phyloP scores from a whole-genome alignment of 2,888 invertebrate species.

The Eucriotettix oculatus region DNA sequence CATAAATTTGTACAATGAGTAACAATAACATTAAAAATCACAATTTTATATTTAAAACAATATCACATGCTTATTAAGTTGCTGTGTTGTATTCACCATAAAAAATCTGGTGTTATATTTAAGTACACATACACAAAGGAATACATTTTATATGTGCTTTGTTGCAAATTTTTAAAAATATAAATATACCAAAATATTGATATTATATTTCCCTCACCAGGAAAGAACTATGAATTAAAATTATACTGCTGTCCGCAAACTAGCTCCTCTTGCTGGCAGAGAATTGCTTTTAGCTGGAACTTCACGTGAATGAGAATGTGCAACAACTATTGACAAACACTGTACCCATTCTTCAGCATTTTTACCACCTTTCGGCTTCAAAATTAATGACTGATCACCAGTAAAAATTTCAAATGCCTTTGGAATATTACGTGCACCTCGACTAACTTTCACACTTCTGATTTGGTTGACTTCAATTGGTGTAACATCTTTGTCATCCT shows the following conservation, averaged over 20 bases:
- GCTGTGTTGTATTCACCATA: too few species aligned
- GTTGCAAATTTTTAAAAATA: too few species aligned
- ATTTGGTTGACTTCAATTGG: slow-evolving; percentile 82
- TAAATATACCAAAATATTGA: neutral
- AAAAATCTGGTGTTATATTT: too few species aligned
- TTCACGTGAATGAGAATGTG: slow-evolving; percentile 47
- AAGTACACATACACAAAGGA: too few species aligned
- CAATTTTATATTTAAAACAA: too few species aligned
- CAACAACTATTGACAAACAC: slow-evolving; percentile 82
- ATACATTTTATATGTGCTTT: too few species aligned
- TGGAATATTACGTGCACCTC: slow-evolving; percentile 81
- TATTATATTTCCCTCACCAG: neutral
- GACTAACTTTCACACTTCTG: slow-evolving; percentile 82
- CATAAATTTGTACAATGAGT: too few species aligned
- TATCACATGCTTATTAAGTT: too few species aligned
- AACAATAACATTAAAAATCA: too few species aligned
- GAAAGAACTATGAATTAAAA: neutral
- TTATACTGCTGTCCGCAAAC: slow-evolving; percentile 9
- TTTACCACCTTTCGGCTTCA: slow-evolving; percentile 87
- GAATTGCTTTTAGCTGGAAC: slow-evolving; percentile 30
- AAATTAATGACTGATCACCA: slow-evolving; percentile 75
- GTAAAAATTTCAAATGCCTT: slow-evolving; percentile 96
- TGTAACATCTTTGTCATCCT: slow-evolving; percentile 42
- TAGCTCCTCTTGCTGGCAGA: slow-evolving; percentile 27
- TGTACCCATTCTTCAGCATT: slow-evolving; percentile 95